Evolutionary conservation across 2,888 invertebrate genomes (phyloP).

Genomic region (Hypercompe scribonia): DNA sequence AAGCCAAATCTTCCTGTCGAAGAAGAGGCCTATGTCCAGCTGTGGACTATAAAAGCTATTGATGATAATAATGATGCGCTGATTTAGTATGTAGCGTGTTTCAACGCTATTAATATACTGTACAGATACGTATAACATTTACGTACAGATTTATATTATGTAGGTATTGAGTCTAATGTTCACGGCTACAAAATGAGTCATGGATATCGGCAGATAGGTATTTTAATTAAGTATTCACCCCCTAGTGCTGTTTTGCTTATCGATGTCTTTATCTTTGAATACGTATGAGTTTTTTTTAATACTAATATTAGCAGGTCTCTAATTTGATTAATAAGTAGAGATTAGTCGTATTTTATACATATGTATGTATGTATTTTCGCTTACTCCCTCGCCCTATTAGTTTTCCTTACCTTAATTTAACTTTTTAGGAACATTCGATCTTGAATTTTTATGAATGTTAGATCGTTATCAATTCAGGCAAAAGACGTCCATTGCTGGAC

Average conservation of each 20-base stretch:
- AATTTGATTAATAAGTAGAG: not conserved
- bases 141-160: not conserved
- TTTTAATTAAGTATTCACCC: not conserved
- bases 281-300: not conserved
- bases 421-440: not conserved
- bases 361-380: not conserved
- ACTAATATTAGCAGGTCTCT: not conserved
- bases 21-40: too few relatives aligned
- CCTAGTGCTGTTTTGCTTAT: not conserved
- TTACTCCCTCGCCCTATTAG: not conserved
- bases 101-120: slow-evolving; percentile 12
- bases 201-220: not conserved
- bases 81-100: slow-evolving; percentile 29
- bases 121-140: slow-evolving; percentile 1
- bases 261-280: not conserved
- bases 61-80: too few relatives aligned
- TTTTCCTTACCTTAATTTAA: not conserved
- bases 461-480: too few relatives aligned
- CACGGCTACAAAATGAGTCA: not conserved
- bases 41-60: too few relatives aligned
- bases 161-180: not conserved
- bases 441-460: not conserved
- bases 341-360: not conserved
- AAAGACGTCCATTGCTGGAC: too few relatives aligned
- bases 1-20: too few relatives aligned